Evolutionary conservation across 2,113 vertebrate genomes (phyloP).

Genomic region (Ageneiosus marmoratus): DNA sequence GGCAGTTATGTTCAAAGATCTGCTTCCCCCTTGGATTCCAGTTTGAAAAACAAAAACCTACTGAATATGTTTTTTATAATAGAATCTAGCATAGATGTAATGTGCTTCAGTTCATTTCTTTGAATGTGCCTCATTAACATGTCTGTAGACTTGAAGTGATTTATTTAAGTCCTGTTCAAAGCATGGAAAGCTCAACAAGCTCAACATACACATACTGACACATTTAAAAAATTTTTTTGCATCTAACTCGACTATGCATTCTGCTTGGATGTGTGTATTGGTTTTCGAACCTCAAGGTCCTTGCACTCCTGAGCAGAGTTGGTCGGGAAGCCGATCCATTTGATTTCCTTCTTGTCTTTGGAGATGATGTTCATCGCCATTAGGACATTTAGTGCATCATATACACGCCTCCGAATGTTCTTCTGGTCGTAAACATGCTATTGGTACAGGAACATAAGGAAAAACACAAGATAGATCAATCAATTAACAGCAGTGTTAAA

Average conservation of each 20-base stretch:
- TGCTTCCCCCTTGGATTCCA: background rate
- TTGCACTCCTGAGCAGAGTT: conserved; percentile 99
- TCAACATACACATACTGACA: no score
- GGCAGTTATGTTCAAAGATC: background rate
- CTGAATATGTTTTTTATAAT: no score
- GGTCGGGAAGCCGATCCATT: conserved; percentile 96
- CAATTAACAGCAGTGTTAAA: no score
- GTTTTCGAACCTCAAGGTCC: conserved; percentile 86
- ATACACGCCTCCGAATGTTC: conserved; percentile 95
- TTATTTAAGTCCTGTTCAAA: background rate
- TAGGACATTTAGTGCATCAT: conserved; percentile 95
- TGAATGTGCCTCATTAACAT: no score
- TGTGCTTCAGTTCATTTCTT: no score
- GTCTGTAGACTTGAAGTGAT: no score
- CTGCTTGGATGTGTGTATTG: background rate
- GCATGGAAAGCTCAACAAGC: background rate
- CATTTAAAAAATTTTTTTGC: background rate
- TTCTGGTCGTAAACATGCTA: conserved; percentile 97
- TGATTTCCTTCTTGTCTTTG: conserved; percentile 99
- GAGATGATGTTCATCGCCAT: conserved; percentile 99
- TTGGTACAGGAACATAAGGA: background rate
- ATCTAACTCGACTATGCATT: background rate
- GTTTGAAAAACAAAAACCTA: background rate
- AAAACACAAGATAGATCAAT: background rate
- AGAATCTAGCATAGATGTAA: no score